Evolutionary conservation across 1,140 invertebrate genomes (phyloP).

Genomic region (Drosophila kikkawai): DNA sequence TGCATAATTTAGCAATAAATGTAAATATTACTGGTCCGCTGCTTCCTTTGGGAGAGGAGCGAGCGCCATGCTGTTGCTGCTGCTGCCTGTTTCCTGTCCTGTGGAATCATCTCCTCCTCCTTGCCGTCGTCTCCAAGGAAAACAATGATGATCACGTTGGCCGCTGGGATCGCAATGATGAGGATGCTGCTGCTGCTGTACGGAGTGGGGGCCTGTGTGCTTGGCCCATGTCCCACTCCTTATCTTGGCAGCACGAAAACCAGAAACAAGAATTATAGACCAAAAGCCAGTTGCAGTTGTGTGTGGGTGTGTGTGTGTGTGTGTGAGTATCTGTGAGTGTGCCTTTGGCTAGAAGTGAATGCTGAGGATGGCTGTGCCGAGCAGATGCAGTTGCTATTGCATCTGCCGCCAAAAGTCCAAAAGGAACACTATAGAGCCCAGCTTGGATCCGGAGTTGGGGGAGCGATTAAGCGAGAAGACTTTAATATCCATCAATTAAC

Average conservation of each 20-base stretch:
- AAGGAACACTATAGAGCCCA: conserved; percentile 16
- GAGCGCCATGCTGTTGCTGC: conserved; percentile 68
- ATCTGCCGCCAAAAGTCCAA: conserved; percentile 50
- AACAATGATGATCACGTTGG: conserved; percentile 27
- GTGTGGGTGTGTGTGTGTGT: conserved; percentile 32
- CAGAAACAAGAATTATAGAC: conserved; percentile 82
- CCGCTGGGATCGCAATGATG: conserved; percentile 51
- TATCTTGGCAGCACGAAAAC: conserved; percentile 77
- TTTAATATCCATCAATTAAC: conserved; percentile 21
- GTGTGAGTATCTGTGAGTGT: conserved; percentile 37
- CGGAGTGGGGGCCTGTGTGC: conserved; percentile 3
- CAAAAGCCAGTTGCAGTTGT: conserved; percentile 75
- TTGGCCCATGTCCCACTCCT: conserved; percentile 62
- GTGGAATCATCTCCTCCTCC: conserved; percentile 10
- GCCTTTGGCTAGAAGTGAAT: conserved; percentile 66
- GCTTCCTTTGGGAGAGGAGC: conserved; percentile 79
- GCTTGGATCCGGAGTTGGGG: background rate
- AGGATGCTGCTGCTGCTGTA: conserved; percentile 19
- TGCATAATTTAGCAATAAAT: conserved; percentile 83
- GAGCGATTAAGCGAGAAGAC: conserved; percentile 12
- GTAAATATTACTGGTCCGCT: conserved; percentile 82
- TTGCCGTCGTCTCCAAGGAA: conserved; percentile 9
- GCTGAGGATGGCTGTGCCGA: conserved; percentile 36
- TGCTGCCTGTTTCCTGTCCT: conserved; percentile 47
- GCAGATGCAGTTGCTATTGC: conserved; percentile 58